These are phyloP conservation scores for Microplitis mediator DNA, from an alignment of 1,140 invertebrate genomes.

Conservation along the genomic window DNA sequence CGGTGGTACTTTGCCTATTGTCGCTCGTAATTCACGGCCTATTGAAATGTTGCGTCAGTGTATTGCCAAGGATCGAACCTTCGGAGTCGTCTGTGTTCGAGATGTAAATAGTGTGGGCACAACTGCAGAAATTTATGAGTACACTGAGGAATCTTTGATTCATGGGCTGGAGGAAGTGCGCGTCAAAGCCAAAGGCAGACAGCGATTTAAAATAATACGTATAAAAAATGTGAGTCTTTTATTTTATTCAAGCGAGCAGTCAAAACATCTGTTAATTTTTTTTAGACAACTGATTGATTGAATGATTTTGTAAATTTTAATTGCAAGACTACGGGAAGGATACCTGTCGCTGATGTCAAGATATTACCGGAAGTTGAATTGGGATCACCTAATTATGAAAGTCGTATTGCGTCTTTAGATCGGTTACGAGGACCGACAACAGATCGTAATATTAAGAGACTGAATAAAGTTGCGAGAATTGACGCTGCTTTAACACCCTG, in stretches of 20 bases:
- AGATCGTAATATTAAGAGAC: slow-evolving; percentile 37
- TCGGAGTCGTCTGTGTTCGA: slow-evolving; percentile 65
- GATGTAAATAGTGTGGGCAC: slow-evolving; percentile 63
- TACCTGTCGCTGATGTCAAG: slow-evolving; percentile 64
- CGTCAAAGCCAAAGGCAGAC: slow-evolving; percentile 70
- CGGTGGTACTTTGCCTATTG: slow-evolving; percentile 75
- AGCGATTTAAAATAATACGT: slow-evolving; percentile 69
- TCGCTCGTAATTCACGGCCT: slow-evolving; percentile 64
- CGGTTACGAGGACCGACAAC: slow-evolving; percentile 50
- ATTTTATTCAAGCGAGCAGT: neutral
- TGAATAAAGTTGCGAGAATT: slow-evolving; percentile 50
- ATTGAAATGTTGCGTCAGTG: slow-evolving; percentile 66
- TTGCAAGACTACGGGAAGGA: slow-evolving; percentile 29
- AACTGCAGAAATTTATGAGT: slow-evolving; percentile 76
- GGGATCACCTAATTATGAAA: slow-evolving; percentile 58
- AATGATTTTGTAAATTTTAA: neutral
- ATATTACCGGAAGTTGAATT: slow-evolving; percentile 71
- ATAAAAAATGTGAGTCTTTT: slow-evolving; percentile 40
- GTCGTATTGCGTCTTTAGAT: slow-evolving; percentile 58
- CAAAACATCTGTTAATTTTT: neutral
- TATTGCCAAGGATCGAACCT: slow-evolving; percentile 66
- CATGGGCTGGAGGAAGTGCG: slow-evolving; percentile 46
- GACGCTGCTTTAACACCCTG: slow-evolving; percentile 64
- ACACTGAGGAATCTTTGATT: slow-evolving; percentile 54
- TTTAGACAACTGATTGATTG: slow-evolving; percentile 11